phyloP scores from a whole-genome alignment of 2,113 vertebrate genomes.

The Trichechus manatus region DNA sequence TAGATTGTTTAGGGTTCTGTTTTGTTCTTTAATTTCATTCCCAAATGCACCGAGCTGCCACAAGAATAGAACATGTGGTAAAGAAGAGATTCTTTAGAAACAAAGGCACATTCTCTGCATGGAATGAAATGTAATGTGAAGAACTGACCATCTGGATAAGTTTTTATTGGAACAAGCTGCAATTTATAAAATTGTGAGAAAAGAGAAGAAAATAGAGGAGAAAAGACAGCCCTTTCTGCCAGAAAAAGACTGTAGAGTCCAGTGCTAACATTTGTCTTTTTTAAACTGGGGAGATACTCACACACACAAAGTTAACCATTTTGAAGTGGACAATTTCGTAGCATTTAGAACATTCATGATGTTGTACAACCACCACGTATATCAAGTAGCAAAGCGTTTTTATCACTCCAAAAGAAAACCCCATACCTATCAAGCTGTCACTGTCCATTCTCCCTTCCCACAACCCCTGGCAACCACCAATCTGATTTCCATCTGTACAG shows the following conservation, averaged over 20 bases:
- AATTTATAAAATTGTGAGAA: conserved; percentile 70
- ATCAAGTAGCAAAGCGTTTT: neutral
- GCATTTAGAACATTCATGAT: neutral
- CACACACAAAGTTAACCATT: neutral
- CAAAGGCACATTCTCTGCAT: conserved; percentile 55
- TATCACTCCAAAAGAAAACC: neutral
- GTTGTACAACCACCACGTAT: neutral
- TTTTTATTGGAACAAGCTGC: conserved; percentile 73
- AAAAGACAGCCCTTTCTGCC: conserved; percentile 36
- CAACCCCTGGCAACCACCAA: neutral
- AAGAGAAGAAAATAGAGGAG: conserved; percentile 51
- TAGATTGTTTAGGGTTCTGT: neutral
- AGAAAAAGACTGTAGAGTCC: conserved; percentile 49
- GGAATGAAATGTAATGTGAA: conserved; percentile 50
- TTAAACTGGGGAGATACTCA: neutral
- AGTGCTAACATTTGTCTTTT: neutral
- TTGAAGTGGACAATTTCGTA: neutral
- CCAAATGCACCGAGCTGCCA: conserved; percentile 1
- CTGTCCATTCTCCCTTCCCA: neutral
- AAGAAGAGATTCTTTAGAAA: conserved; percentile 58
- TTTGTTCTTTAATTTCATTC: conserved; percentile 34
- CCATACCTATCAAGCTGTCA: neutral
- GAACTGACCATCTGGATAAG: conserved; percentile 75
- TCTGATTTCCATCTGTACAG: neutral
- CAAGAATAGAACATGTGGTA: conserved; percentile 55